Evolutionary conservation across 2,113 vertebrate species (phyloP), one percentile per base, ranked within the genome.

Genomic region (Indri indri): DNA sequence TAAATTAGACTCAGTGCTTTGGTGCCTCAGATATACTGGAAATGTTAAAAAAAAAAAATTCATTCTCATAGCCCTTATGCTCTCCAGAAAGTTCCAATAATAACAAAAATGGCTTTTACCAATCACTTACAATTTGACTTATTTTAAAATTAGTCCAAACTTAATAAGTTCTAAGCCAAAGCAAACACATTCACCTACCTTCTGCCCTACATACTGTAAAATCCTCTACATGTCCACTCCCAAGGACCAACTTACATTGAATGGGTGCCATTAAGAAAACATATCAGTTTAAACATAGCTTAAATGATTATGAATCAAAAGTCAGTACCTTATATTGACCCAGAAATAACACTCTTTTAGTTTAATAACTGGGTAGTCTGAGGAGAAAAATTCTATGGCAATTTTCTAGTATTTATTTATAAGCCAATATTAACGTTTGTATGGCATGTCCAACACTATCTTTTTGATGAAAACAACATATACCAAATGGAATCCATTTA

Each of bases 1-100:
- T 66, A 88, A 96, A 88, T 88, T 85, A 82, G 83, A 93, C n/a
- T 83, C 57, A 30, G 8, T 87, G 83, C 97, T 98, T 97, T 97
- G 96, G 94, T 97, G 95, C 83, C 68, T 96, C 34, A 84, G 34
- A 93, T 74, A 96, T 90, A 96, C 0, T 87, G 70, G 76, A 94
- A 97, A 96, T 91, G 37, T 85, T 89, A 10, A 34, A 84, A 83
- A 63, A 40, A 63, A 91, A 82, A 71, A 40, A 12, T 25, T 42
- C 50, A 84, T 94, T 94, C 37, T 94, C n/a, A 50, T 57, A 70
- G 70, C 30, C 40, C 52, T 92, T 65, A 91, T 54, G 45, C 47
- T 88, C 70, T 95, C 82, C 32, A 81, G 57, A 96, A 95, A 68
- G 52, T 77, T 91, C 61, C 80, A 96, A 63, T 91, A 76, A 37